Evolutionary conservation across 53 echinoderm and acorn worm genomes (phyloP).

Genomic region (Arbacia lixula): DNA sequence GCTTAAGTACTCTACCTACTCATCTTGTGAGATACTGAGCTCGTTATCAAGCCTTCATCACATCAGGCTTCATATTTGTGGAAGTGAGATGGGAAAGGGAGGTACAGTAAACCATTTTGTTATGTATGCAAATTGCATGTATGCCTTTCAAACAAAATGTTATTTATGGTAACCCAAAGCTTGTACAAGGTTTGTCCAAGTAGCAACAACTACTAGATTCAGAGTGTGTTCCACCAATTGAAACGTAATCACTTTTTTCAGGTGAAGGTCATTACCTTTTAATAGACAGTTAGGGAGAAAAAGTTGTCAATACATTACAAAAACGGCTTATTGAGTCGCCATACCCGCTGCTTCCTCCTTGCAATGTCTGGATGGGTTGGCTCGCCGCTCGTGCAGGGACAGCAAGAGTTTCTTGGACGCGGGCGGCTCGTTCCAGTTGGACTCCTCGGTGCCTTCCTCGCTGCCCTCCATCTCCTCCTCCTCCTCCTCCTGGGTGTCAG

Average conservation of each 20-base stretch:
- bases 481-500: slow-evolving; percentile 27
- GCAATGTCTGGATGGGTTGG: slow-evolving; percentile 33
- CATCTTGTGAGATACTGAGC: no score
- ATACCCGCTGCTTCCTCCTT: slow-evolving; percentile 27
- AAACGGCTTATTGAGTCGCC: neutral
- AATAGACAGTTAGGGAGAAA: neutral
- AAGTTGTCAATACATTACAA: neutral
- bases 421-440: neutral
- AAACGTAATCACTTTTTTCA: no score
- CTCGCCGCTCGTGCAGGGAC: slow-evolving; percentile 32
- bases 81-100: no score
- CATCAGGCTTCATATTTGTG: no score
- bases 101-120: no score
- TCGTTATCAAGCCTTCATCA: no score
- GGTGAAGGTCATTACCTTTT: neutral
- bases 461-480: slow-evolving; percentile 15
- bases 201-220: neutral
- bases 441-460: slow-evolving; percentile 29
- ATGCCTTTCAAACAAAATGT: no score
- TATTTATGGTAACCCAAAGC: no score
- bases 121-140: no score
- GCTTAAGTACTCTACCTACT: no score
- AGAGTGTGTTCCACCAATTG: no score
- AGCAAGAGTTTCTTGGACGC: slow-evolving; percentile 31
- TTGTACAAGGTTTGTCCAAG: neutral